Percentiles rank a stretch among this genome's conserved stretches.
These are phyloP conservation scores for Ephydatia muelleri DNA, from an alignment of 37 sponge, comb jelly and placozoan genomes.

Conservation along the genomic window DNA sequence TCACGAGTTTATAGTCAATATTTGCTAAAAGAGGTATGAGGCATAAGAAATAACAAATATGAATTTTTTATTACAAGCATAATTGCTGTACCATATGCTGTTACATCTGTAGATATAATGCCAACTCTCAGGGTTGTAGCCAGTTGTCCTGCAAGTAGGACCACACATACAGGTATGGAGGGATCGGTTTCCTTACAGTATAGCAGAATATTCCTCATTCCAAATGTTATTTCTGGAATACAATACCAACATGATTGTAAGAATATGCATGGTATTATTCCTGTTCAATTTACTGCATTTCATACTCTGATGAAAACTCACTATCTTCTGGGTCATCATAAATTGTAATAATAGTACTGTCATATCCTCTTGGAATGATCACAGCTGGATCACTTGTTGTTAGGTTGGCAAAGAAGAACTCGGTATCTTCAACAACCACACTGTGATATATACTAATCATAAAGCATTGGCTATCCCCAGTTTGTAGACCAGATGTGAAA, in stretches of 20 bases:
- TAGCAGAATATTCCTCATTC: neutral
- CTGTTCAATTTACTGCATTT: neutral
- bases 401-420: neutral
- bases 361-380: neutral
- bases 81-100: neutral
- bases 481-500: neutral
- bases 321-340: neutral
- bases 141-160: neutral
- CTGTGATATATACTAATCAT: neutral
- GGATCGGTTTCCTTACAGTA: neutral
- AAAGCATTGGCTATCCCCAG: neutral
- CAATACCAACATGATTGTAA: too few relatives aligned
- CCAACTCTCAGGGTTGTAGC: neutral
- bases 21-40: neutral
- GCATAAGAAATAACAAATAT: neutral
- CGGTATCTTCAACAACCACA: neutral
- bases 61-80: too few relatives aligned
- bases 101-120: neutral
- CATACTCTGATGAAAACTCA: neutral
- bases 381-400: neutral
- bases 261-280: too few relatives aligned
- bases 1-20: neutral
- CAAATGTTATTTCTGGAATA: neutral
- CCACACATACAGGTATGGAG: neutral
- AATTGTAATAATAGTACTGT: neutral